Evolutionary conservation across 2,113 vertebrate genomes (phyloP).

Genomic region (human (Homo sapiens)): GRCh38 chr6:93069501-93070000

Average conservation of each 20-base stretch:
- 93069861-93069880: not conserved
- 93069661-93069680: not conserved
- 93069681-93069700: not conserved
- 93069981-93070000: slow-evolving; percentile 33
- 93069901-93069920: slow-evolving; percentile 8
- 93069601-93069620: not conserved
- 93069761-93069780: not conserved
- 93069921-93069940: slow-evolving; percentile 27
- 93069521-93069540: not conserved
- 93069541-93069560: not conserved
- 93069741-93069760: not conserved
- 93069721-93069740: not conserved
- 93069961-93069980: slow-evolving; percentile 49
- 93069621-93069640: not conserved
- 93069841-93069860: not conserved
- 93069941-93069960: slow-evolving; percentile 37
- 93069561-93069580: not conserved
- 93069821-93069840: not conserved
- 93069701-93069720: not conserved
- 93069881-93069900: not conserved
- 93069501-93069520: not conserved
- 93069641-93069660: not conserved
- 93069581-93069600: not conserved
- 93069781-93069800: not conserved
- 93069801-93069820: not conserved